Evolutionary conservation across 1,140 invertebrate genomes (phyloP).

Genomic region (Pogonognathellus flavescens): DNA sequence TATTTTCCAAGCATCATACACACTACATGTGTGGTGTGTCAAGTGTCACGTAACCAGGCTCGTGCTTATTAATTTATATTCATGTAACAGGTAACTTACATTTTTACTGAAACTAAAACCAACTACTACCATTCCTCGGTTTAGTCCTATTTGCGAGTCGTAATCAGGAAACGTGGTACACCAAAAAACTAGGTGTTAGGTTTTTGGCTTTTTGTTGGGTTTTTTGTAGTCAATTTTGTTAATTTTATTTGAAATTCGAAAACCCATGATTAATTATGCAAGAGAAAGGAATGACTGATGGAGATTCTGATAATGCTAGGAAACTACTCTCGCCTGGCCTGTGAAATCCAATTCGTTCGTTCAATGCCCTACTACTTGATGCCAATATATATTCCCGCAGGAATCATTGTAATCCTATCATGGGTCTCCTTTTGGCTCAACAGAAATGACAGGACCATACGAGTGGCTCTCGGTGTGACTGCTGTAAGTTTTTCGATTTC

Average conservation of each 20-base stretch:
- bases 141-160: neutral
- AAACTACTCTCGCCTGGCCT: constrained; percentile 97
- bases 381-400: constrained; percentile 95
- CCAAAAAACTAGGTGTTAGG: too few species aligned
- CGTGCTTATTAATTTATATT: neutral
- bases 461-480: constrained; percentile 96
- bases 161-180: too few species aligned
- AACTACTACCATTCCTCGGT: neutral
- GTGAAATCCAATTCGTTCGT: constrained; percentile 97
- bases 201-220: too few species aligned
- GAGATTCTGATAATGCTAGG: constrained; percentile 74
- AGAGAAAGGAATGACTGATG: constrained; percentile 8
- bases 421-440: constrained; percentile 98
- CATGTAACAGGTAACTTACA: constrained; percentile 8
- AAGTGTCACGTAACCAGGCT: constrained; percentile 9
- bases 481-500: constrained; percentile 74
- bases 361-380: constrained; percentile 97
- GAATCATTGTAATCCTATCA: constrained; percentile 98
- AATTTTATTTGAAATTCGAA: too few species aligned
- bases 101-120: neutral
- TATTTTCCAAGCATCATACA: neutral
- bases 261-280: constrained; percentile 21
- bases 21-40: neutral
- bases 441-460: constrained; percentile 93
- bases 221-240: too few species aligned